A percentile compares a stretch with the other conserved stretches of the same genome.
phyloP scores from a whole-genome alignment of 2,797 vertebrate genomes.

The Acestrorhynchus altus region DNA sequence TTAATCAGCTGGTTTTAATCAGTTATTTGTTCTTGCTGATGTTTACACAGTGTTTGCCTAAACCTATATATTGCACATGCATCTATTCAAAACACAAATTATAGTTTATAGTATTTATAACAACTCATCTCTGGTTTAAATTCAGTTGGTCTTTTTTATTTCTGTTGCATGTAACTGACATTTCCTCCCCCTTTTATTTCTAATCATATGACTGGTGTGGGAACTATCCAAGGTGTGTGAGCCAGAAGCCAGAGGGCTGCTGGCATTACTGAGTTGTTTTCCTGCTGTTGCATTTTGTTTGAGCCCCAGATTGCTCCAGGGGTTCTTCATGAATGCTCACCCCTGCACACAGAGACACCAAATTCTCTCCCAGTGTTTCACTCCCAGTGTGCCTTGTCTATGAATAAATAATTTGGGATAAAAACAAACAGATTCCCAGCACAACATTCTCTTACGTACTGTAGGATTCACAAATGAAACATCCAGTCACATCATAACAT shows the following conservation, averaged over 20 bases:
- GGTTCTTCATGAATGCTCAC: not conserved
- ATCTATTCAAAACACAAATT: not conserved
- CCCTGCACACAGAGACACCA: not conserved
- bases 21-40: too few species aligned
- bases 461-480: not conserved
- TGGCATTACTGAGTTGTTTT: slow-evolving; percentile 15
- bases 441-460: not conserved
- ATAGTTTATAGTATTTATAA: not conserved
- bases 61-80: too few species aligned
- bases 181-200: not conserved
- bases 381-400: not conserved
- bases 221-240: not conserved
- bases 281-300: slow-evolving; percentile 8
- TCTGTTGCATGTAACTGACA: not conserved
- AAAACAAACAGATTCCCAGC: not conserved
- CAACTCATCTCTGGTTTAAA: not conserved
- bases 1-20: too few species aligned
- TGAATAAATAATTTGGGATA: not conserved
- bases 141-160: not conserved
- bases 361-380: not conserved
- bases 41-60: too few species aligned
- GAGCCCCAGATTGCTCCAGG: slow-evolving; percentile 21
- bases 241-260: slow-evolving; percentile 4
- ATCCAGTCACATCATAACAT: not conserved
- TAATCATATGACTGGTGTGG: not conserved